Evolutionary conservation across 1,140 invertebrate genomes (phyloP).

Genomic region (Plutomurus gul): DNA sequence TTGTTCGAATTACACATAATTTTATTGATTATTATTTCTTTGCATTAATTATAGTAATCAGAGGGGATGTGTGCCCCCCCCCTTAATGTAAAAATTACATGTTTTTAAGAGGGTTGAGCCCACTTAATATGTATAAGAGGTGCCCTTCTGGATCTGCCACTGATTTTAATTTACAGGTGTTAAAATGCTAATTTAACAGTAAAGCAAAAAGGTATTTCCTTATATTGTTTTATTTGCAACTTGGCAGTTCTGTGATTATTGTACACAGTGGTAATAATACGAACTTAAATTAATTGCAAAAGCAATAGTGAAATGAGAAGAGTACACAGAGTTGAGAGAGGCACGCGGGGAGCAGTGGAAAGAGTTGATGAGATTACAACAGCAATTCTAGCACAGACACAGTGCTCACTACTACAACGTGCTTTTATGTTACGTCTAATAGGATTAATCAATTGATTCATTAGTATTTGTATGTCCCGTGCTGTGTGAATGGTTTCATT

Average conservation of each 20-base stretch:
- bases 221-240: not conserved
- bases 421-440: too few species aligned
- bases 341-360: not conserved
- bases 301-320: not conserved
- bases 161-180: not conserved
- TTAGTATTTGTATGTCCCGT: conserved; percentile 24
- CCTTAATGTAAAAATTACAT: too few species aligned
- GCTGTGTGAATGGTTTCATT: conserved; percentile 10
- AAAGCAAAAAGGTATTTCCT: not conserved
- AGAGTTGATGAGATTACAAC: not conserved
- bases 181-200: not conserved
- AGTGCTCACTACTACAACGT: not conserved
- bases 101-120: too few species aligned
- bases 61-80: too few species aligned
- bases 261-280: too few species aligned
- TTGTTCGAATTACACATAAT: too few species aligned
- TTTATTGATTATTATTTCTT: too few species aligned
- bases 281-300: not conserved
- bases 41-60: too few species aligned
- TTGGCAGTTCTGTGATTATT: not conserved
- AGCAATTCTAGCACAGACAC: conserved; percentile 26
- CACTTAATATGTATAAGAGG: too few species aligned
- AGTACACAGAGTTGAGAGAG: not conserved
- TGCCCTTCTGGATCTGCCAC: too few species aligned
- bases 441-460: conserved; percentile 40